Conservation (phyloP, 2,888 invertebrate genomes). For the Caenorhabditis sp. region DNA sequence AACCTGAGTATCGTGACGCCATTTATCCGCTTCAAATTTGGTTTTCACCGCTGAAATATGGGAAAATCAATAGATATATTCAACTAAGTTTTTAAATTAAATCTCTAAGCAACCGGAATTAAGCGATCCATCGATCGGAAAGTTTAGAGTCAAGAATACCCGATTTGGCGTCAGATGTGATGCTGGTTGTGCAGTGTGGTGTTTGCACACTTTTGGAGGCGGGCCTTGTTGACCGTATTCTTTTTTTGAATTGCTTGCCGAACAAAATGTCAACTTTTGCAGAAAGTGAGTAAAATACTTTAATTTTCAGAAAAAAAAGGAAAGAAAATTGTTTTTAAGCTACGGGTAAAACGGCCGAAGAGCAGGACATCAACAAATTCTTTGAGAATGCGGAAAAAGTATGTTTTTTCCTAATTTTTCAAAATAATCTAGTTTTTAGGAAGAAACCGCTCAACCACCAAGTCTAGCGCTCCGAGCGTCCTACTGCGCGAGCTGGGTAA, state of each 20-base stretch:
- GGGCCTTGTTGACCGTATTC: conserved; percentile 12
- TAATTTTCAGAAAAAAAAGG: background rate
- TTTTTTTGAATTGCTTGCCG: background rate
- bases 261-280: conserved; percentile 5
- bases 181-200: conserved; percentile 7
- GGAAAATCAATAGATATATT: too few species aligned
- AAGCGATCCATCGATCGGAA: background rate
- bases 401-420: background rate
- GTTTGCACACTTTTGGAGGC: conserved; percentile 16
- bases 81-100: too few species aligned
- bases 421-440: background rate
- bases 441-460: background rate
- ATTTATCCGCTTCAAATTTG: conserved; percentile 9
- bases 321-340: background rate
- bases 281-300: conserved; percentile 11
- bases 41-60: conserved; percentile 12
- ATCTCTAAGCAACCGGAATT: background rate
- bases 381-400: background rate
- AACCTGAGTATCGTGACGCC: conserved; percentile 47
- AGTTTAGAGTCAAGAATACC: background rate
- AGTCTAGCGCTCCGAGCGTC: background rate
- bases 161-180: conserved; percentile 7
- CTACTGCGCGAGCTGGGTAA: conserved; percentile 11
- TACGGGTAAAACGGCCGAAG: background rate
- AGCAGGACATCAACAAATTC: conserved; percentile 4